These are phyloP conservation scores for Eledone cirrhosa DNA, from an alignment of 2,888 invertebrate genomes.

Conservation along the genomic window DNA sequence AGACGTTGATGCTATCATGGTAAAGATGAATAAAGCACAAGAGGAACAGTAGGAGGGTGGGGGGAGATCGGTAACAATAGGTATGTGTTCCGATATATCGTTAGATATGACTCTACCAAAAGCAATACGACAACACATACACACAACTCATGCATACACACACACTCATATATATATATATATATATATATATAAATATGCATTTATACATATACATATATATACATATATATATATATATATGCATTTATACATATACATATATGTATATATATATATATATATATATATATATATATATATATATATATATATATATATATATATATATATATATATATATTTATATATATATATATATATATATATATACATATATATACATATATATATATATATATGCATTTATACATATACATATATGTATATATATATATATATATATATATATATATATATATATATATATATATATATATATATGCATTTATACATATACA, in stretches of 20 bases:
- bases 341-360: background rate
- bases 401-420: background rate
- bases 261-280: background rate
- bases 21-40: no score
- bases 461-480: background rate
- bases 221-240: background rate
- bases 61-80: no score
- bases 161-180: background rate
- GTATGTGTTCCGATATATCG: no score
- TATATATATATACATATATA: background rate
- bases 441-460: background rate
- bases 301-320: background rate
- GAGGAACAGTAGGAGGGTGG: no score
- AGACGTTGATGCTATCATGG: no score
- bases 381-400: background rate
- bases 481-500: background rate
- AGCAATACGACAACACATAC: no score
- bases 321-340: background rate
- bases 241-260: background rate
- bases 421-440: background rate
- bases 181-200: constrained; percentile 24
- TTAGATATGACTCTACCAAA: no score
- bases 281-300: background rate
- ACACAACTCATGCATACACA: background rate
- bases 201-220: constrained; percentile 11